Conservation (phyloP, 64 coral and sea anemone species). For the Orbicella faveolata region DNA sequence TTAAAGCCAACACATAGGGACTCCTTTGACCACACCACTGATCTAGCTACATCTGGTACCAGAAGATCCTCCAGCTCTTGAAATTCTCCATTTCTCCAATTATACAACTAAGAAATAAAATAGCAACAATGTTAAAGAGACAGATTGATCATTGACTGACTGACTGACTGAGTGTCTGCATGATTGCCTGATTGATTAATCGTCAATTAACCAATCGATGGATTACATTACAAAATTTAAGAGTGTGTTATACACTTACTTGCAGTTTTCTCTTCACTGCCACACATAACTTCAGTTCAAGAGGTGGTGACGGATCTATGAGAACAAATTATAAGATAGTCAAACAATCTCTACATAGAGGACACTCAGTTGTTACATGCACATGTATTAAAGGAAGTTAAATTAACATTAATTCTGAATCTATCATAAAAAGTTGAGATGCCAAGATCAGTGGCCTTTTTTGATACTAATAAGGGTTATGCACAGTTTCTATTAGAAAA, state of each 20-base stretch:
- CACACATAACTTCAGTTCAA: constrained; percentile 86
- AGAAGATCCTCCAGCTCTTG: constrained; percentile 84
- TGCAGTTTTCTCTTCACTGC: constrained; percentile 87
- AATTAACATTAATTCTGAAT: no score
- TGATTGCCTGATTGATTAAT: no score
- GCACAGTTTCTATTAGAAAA: no score
- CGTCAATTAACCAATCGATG: no score
- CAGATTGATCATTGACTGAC: not conserved
- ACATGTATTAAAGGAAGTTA: no score
- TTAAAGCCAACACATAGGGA: constrained; percentile 96
- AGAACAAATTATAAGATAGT: not conserved
- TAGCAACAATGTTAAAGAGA: not conserved
- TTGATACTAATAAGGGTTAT: no score
- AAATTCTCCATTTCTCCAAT: constrained; percentile 88
- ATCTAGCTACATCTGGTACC: constrained; percentile 80
- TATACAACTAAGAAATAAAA: constrained; percentile 68
- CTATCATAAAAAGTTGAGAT: no score
- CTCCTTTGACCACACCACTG: constrained; percentile 90
- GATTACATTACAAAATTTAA: no score
- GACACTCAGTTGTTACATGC: no score
- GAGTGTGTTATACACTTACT: not conserved
- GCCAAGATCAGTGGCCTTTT: no score
- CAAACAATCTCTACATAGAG: not conserved
- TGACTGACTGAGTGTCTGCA: not conserved
- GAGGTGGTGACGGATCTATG: constrained; percentile 75